Evolutionary conservation across 1,140 invertebrate genomes (phyloP), one percentile per base, ranked within the genome.

Genomic region (Apis florea): DNA sequence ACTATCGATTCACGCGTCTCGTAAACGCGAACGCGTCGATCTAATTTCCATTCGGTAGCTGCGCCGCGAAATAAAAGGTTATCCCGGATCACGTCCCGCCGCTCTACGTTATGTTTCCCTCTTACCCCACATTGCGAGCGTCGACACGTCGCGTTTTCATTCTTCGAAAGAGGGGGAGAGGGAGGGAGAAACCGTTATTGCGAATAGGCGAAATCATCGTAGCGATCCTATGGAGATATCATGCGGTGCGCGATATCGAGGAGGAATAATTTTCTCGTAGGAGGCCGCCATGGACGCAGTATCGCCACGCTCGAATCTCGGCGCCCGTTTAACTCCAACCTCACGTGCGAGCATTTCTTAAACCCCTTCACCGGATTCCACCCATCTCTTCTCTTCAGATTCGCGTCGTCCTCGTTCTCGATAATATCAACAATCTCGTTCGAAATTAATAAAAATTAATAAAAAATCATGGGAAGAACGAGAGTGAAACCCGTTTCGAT

Each of bases 211-310:
- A 90, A 91, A 91, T 90, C 88, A 83, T 85, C 71, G 70, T 80
- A 58, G 71, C 74, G 83, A 85, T 84, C 86, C 80, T 88, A 89
- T 87, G 79, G 87, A 82, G 81, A 88, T 91, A 91, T 90, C 90
- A 85, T 88, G 83, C 82, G 87, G 89, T 83, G 83, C 66, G 79
- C 78, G 85, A 87, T 89, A 90, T 88, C 86, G 79, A 51, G 74
- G 58, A 72, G 51, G 72, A 69, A 92, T 92, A 92, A 91, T 93
- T 92, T 91, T 90, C 89, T 89, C 89, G 90, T 91, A 91, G 85
- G 83, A 90, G 88, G 85, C 85, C 67, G 79, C 83, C 84, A 86
- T 26, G 77, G 66, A 80, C 77, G 1, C 31, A 81, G 79, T 83
- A 83, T 78, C 89, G 88, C 88, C 87, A 86, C 88, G 83, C 90